These are phyloP conservation scores for Oscarella lobularis DNA, from an alignment of 37 sponge, comb jelly and placozoan genomes.

Conservation along the genomic window DNA sequence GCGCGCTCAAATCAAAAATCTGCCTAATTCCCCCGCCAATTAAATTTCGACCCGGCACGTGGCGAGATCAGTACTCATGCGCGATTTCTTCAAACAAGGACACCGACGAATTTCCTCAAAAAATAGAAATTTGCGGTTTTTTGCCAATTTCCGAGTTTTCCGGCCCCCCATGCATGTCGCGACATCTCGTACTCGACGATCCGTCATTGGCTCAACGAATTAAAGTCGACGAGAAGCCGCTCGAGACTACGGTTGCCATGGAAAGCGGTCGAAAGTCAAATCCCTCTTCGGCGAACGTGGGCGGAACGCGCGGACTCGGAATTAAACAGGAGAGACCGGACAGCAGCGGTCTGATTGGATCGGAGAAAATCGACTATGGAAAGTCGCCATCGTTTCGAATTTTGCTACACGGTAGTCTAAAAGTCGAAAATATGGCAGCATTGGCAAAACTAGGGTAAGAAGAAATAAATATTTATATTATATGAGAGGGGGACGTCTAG, in stretches of 20 bases:
- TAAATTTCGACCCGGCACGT: not conserved
- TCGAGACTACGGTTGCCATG: not conserved
- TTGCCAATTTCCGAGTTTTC: slow-evolving; percentile 23
- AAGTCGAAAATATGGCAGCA: slow-evolving; percentile 57
- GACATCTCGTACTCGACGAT: slow-evolving; percentile 62
- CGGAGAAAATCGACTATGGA: not conserved
- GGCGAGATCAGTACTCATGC: slow-evolving; percentile 5
- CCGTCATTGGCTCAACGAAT: not conserved
- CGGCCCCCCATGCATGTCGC: slow-evolving; percentile 38
- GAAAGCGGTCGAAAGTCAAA: not conserved
- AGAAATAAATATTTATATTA: not conserved
- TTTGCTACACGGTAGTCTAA: slow-evolving; percentile 70
- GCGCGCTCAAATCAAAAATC: slow-evolving; percentile 43
- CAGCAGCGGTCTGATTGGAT: not conserved
- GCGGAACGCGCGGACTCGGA: not conserved
- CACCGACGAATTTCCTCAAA: slow-evolving; percentile 33
- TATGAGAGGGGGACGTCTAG: no score
- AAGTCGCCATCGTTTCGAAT: slow-evolving; percentile 75
- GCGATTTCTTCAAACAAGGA: slow-evolving; percentile 2
- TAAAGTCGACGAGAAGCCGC: not conserved
- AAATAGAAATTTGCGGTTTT: slow-evolving; percentile 69
- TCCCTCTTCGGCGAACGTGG: not conserved
- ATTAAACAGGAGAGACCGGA: not conserved
- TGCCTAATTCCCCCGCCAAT: slow-evolving; percentile 51
- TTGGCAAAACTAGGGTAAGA: slow-evolving; percentile 59